Conservation (phyloP, 2,888 invertebrate species). For the Leptopilina drosophilae region DNA sequence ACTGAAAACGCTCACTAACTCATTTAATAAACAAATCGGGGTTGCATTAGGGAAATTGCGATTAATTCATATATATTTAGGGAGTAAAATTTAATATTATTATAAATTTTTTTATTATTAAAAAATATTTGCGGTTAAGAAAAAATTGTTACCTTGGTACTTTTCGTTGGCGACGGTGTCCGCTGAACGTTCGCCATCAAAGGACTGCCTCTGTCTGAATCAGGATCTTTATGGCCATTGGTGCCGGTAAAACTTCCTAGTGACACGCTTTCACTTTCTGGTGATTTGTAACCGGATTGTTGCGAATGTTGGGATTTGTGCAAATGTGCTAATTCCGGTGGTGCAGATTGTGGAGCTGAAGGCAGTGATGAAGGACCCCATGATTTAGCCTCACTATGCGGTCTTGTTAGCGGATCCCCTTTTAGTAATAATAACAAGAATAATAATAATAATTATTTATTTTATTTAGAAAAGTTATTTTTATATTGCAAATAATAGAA, state of each 20-base stretch:
- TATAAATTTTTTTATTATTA: too few species aligned
- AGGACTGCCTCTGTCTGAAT: slow-evolving; percentile 73
- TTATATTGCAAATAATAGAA: too few species aligned
- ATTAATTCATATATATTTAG: too few species aligned
- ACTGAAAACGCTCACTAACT: too few species aligned
- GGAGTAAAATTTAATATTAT: too few species aligned
- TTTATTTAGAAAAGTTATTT: too few species aligned
- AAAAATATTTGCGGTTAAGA: too few species aligned
- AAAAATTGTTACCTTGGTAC: slow-evolving; percentile 59
- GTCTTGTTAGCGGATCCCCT: slow-evolving; percentile 90
- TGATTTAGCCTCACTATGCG: slow-evolving; percentile 92
- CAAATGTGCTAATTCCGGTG: slow-evolving; percentile 82
- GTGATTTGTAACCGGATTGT: slow-evolving; percentile 75
- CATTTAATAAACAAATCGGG: too few species aligned
- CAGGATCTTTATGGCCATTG: slow-evolving; percentile 74
- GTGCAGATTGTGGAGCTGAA: slow-evolving; percentile 83
- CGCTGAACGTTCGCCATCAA: slow-evolving; percentile 67
- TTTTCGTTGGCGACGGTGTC: slow-evolving; percentile 64
- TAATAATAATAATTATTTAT: too few species aligned
- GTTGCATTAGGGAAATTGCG: too few species aligned
- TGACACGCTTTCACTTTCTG: slow-evolving; percentile 75
- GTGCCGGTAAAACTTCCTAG: slow-evolving; percentile 73
- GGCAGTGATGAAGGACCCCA: slow-evolving; percentile 83
- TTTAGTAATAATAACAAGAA: slow-evolving; percentile 54
- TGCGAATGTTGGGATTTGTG: slow-evolving; percentile 72